A percentile compares a stretch with the other conserved stretches of the same genome.
These are phyloP conservation scores for Cephus cinctus DNA, from an alignment of 1,140 invertebrate species.

Conservation along the genomic window DNA sequence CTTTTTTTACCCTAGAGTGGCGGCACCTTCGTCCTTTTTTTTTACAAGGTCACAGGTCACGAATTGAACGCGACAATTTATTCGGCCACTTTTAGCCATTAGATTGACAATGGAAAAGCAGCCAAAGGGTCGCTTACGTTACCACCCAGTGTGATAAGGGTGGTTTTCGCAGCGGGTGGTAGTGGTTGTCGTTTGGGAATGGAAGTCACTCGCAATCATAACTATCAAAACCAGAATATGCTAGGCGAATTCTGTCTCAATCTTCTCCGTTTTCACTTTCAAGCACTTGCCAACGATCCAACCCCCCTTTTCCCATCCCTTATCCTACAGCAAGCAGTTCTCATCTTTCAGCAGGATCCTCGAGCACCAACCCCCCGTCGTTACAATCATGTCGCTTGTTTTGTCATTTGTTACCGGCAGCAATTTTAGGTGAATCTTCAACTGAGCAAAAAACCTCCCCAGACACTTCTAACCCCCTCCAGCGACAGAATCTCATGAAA, in stretches of 20 bases:
- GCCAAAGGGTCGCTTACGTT: too few species aligned
- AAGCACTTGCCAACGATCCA: neutral
- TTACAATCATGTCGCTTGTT: conserved; percentile 43
- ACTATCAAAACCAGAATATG: conserved; percentile 45
- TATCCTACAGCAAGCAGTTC: neutral
- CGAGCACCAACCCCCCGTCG: conserved; percentile 27
- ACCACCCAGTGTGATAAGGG: too few species aligned
- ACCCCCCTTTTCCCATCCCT: neutral
- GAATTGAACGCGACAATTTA: too few species aligned
- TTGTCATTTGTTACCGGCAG: conserved; percentile 41
- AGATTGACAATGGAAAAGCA: too few species aligned
- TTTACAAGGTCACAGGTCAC: too few species aligned
- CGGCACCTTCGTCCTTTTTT: too few species aligned
- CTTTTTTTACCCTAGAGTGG: too few species aligned
- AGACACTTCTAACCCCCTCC: too few species aligned
- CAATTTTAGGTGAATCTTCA: conserved; percentile 31
- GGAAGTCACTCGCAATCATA: conserved; percentile 50
- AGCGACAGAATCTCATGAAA: too few species aligned
- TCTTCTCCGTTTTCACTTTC: neutral
- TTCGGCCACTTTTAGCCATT: too few species aligned
- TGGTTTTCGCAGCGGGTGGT: too few species aligned
- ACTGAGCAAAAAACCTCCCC: conserved; percentile 30
- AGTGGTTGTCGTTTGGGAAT: too few species aligned
- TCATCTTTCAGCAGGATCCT: conserved; percentile 17
- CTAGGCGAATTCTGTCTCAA: conserved; percentile 20